phyloP scores from a whole-genome alignment of 2,113 vertebrate species.

The Tachysurus fulvidraco region DNA sequence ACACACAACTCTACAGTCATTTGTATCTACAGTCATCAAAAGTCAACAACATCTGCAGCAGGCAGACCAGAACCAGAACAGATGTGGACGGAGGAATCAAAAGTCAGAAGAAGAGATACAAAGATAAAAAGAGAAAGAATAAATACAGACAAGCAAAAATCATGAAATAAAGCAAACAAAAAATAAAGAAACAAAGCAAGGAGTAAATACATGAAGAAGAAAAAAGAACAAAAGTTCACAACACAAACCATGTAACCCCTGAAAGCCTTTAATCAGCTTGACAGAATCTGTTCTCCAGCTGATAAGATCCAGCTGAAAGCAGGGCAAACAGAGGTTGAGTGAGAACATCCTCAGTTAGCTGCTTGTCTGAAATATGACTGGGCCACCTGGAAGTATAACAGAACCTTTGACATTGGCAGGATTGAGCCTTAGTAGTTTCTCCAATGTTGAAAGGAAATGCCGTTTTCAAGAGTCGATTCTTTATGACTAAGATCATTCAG shows the following conservation, averaged over 20 bases:
- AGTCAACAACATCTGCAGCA: conserved; percentile 66
- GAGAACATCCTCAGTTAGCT: conserved; percentile 35
- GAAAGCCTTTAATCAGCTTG: conserved; percentile 32
- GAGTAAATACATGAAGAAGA: neutral
- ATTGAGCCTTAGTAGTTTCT: neutral
- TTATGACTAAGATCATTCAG: neutral
- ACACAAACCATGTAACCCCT: conserved; percentile 39
- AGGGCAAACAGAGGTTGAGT: conserved; percentile 36
- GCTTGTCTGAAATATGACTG: conserved; percentile 14
- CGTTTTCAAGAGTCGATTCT: neutral
- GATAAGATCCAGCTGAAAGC: conserved; percentile 45
- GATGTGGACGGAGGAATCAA: conserved; percentile 67
- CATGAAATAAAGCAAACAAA: neutral
- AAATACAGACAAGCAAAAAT: conserved; percentile 5
- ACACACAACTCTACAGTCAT: neutral
- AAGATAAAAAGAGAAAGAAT: conserved; percentile 56
- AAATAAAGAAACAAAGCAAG: conserved; percentile 48
- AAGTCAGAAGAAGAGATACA: conserved; percentile 57
- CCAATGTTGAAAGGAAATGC: neutral
- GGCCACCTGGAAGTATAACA: conserved; percentile 23
- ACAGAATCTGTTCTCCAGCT: conserved; percentile 26
- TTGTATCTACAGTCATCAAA: conserved; percentile 64
- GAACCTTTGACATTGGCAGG: neutral
- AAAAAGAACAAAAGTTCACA: neutral
- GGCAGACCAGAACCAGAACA: conserved; percentile 63